Percentiles rank a stretch among this genome's conserved stretches.
Conservation (phyloP, 2,888 invertebrate genomes). For the Dynastes tityus region DNA sequence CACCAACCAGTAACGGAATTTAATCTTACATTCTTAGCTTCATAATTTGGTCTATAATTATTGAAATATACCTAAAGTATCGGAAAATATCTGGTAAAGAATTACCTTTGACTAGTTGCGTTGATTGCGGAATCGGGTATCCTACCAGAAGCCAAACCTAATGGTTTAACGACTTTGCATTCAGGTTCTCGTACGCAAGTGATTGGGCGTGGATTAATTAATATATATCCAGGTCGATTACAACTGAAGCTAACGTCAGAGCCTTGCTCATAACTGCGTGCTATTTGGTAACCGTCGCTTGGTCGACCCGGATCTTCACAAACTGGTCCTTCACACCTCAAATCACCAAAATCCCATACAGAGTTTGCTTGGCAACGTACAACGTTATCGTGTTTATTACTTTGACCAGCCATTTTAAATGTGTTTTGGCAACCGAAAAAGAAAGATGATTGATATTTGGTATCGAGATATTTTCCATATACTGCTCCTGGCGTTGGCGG, state of each 20-base stretch:
- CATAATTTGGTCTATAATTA: slow-evolving; percentile 83
- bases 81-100: background rate
- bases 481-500: slow-evolving; percentile 94
- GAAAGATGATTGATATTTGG: slow-evolving; percentile 93
- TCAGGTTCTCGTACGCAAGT: slow-evolving; percentile 94
- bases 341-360: slow-evolving; percentile 97
- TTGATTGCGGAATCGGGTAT: slow-evolving; percentile 97
- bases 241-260: slow-evolving; percentile 94
- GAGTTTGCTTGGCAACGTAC: slow-evolving; percentile 94
- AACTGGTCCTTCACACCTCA: slow-evolving; percentile 96
- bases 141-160: slow-evolving; percentile 91
- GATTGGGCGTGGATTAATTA: slow-evolving; percentile 92
- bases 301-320: slow-evolving; percentile 97
- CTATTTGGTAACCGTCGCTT: slow-evolving; percentile 90
- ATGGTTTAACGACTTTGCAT: slow-evolving; percentile 92
- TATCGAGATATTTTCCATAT: slow-evolving; percentile 90
- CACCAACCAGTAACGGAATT: slow-evolving; percentile 97
- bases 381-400: slow-evolving; percentile 91
- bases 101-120: slow-evolving; percentile 85
- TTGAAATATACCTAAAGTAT: slow-evolving; percentile 17
- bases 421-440: slow-evolving; percentile 97
- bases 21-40: slow-evolving; percentile 89
- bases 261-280: slow-evolving; percentile 89
- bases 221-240: slow-evolving; percentile 91
- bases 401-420: slow-evolving; percentile 94